Conservation (phyloP, 2,888 invertebrate genomes). For the Cheilosia pagana region DNA sequence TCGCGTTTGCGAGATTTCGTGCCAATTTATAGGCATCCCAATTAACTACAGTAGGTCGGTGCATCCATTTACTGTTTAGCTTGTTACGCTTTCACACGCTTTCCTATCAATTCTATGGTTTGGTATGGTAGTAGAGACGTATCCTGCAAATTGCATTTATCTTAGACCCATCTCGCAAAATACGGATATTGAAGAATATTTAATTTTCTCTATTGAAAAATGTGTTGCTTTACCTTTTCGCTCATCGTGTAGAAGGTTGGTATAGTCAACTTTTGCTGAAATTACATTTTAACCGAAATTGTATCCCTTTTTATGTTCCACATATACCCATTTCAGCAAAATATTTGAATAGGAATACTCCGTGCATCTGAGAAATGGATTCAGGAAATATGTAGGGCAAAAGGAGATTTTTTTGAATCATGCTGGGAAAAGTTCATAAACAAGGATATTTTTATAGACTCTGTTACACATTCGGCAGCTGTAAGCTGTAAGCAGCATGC, state of each 20-base stretch:
- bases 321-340: neutral
- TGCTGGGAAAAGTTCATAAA: constrained; percentile 18
- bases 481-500: neutral
- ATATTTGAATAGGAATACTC: constrained; percentile 21
- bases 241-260: neutral
- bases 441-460: constrained; percentile 29
- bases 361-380: neutral
- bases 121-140: no score
- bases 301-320: constrained; percentile 8
- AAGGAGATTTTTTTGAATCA: neutral
- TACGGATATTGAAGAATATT: no score
- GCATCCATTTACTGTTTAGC: no score
- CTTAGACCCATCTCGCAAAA: no score
- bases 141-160: no score
- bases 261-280: constrained; percentile 8
- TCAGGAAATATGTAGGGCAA: neutral
- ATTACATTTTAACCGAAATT: constrained; percentile 29
- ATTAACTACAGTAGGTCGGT: no score
- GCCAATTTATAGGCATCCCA: no score
- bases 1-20: no score
- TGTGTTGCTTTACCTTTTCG: neutral
- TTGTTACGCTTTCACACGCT: no score
- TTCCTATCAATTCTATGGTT: no score
- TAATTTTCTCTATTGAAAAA: no score
- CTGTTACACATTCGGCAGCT: neutral